These are phyloP conservation scores for Ochotona curzoniae DNA, from an alignment of 2,113 vertebrate species.

Conservation along the genomic window DNA sequence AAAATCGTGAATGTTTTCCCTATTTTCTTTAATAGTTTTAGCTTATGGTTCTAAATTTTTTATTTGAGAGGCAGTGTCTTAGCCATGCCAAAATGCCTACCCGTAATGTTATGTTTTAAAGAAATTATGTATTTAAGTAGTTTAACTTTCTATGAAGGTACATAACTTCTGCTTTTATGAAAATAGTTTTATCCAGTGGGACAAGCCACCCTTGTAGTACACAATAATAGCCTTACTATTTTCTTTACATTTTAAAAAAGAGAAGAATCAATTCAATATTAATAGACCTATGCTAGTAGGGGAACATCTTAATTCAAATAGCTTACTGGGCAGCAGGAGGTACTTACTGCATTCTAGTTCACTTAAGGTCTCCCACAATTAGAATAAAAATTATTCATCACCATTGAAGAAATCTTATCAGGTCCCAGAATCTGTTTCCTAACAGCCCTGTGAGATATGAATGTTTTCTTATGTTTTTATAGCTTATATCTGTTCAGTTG, in stretches of 20 bases:
- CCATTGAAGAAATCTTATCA: not conserved
- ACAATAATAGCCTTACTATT: conserved; percentile 13
- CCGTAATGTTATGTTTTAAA: conserved; percentile 33
- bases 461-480: not conserved
- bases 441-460: not conserved
- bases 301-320: not conserved
- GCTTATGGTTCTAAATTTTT: too few species aligned
- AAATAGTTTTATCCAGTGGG: not conserved
- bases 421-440: not conserved
- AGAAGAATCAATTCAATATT: not conserved
- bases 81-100: too few species aligned
- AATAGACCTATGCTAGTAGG: not conserved
- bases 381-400: not conserved
- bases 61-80: too few species aligned
- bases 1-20: not conserved
- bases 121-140: conserved; percentile 8
- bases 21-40: conserved; percentile 17
- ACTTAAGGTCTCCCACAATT: not conserved
- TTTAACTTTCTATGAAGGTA: not conserved
- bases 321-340: not conserved
- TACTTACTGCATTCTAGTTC: not conserved
- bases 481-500: not conserved
- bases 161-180: not conserved
- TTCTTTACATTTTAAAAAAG: not conserved
- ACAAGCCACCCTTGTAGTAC: not conserved